Evolutionary conservation across 2,888 invertebrate species (phyloP).

Genomic region (Ypsolopha scabrella): DNA sequence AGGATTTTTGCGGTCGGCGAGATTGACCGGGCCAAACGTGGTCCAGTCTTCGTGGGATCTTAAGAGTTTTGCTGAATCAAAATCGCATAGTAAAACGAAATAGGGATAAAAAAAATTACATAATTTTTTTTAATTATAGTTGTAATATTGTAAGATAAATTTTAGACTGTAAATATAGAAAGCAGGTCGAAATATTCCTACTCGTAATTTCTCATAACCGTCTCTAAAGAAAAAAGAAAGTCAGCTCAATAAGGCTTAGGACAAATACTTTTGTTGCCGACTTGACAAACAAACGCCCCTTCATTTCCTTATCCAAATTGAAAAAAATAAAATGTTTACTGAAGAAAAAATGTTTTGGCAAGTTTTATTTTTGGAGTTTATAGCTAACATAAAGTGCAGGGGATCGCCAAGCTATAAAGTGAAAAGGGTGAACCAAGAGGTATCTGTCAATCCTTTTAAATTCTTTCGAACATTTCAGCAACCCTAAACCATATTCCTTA

Average conservation of each 20-base stretch:
- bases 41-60: slow-evolving; percentile 5
- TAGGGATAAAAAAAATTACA: neutral
- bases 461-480: no score
- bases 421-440: no score
- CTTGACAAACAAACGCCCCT: slow-evolving; percentile 28
- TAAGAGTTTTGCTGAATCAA: neutral
- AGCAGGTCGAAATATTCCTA: slow-evolving; percentile 9
- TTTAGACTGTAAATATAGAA: slow-evolving; percentile 10
- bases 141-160: no score
- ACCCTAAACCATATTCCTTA: no score
- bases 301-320: slow-evolving; percentile 41
- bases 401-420: no score
- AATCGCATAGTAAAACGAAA: neutral
- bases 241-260: slow-evolving; percentile 28
- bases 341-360: slow-evolving; percentile 4
- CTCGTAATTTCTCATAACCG: slow-evolving; percentile 19
- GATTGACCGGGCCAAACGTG: slow-evolving; percentile 15
- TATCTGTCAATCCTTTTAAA: no score
- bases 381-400: no score
- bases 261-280: slow-evolving; percentile 34
- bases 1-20: slow-evolving; percentile 39
- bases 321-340: slow-evolving; percentile 18
- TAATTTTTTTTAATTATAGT: neutral
- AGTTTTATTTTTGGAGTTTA: neutral
- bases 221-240: slow-evolving; percentile 17